Evolutionary conservation across 2,113 vertebrate genomes (phyloP), one percentile per base, ranked within the genome.

Genomic region (Notiomystis cincta): DNA sequence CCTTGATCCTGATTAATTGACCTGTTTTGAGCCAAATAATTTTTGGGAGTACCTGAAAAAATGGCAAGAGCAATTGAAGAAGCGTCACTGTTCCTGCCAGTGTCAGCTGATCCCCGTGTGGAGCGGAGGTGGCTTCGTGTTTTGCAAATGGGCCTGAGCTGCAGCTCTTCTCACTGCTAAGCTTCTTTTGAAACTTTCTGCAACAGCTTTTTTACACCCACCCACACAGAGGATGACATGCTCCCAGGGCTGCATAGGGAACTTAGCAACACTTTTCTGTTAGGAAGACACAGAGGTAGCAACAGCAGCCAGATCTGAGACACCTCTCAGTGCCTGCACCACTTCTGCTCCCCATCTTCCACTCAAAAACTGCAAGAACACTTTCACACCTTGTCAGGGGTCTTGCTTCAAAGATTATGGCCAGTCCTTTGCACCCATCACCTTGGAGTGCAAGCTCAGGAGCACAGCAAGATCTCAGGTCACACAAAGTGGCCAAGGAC

Each of bases 171-270:
- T 78, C 58, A 6, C 54, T 50, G 84, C 93, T 82, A 19, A 62
- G 89, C 57, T 77, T 56, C 82, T 73, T 73, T 33, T 66, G 75
- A 94, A 95, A 97, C 71, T 93, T 95, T 94, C 85, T 57, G 79
- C 94, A 92, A 50, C 77, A 85, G 53, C 57, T 85, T 76, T 93
- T 93, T 87, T 86, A 90, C 77, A 89, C 81, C 50, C 24, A 1
- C 95, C 78, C 81, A 94, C 78, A 1, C 33, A 35, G 44, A 30
- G 84, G 65, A 95, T 58, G 89, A 91, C 91, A 90, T 12, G 51
- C 50, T 91, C 50, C 54, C 66, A n/a, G 71, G 64, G 85, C 76
- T 92, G 79, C 66, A 80, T 7, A 27, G 62, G 58, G 67, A 88
- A 86, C 82, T 73, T 85, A 91, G 87, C 93, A 95, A 96, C 91